Evolutionary conservation across 2,888 invertebrate species (phyloP).

Genomic region (Coelopa pilipes): DNA sequence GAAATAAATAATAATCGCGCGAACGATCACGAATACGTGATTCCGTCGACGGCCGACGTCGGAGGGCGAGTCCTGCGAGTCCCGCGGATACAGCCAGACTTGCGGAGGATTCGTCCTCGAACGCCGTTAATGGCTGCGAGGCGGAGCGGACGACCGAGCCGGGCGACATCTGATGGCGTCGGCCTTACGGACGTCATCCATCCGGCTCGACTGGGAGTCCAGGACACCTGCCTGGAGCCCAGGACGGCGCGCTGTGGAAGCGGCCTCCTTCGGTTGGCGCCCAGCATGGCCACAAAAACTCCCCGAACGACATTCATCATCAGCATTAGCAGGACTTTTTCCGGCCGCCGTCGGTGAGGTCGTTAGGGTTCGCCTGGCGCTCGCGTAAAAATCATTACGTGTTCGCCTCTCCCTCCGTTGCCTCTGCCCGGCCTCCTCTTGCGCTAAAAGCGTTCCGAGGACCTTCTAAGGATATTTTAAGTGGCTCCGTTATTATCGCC

Average conservation of each 20-base stretch:
- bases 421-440: not conserved
- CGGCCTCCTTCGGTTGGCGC: too few species aligned
- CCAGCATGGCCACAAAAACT: not conserved
- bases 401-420: not conserved
- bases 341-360: not conserved
- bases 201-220: too few species aligned
- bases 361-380: not conserved
- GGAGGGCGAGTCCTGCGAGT: too few species aligned
- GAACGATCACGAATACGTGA: not conserved
- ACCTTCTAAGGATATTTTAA: slow-evolving; percentile 10
- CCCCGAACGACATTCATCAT: not conserved
- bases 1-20: slow-evolving; percentile 8
- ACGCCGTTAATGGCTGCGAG: not conserved
- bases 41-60: too few species aligned
- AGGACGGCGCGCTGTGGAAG: too few species aligned
- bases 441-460: not conserved
- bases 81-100: not conserved
- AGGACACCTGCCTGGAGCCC: too few species aligned
- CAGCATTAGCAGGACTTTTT: not conserved
- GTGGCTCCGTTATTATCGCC: not conserved
- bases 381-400: not conserved
- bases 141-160: too few species aligned
- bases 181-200: too few species aligned
- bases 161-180: too few species aligned
- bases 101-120: not conserved